A percentile compares a stretch with the other conserved stretches of the same genome.
phyloP scores from a whole-genome alignment of 2,888 invertebrate species.

The Tanypteryx hageni region DNA sequence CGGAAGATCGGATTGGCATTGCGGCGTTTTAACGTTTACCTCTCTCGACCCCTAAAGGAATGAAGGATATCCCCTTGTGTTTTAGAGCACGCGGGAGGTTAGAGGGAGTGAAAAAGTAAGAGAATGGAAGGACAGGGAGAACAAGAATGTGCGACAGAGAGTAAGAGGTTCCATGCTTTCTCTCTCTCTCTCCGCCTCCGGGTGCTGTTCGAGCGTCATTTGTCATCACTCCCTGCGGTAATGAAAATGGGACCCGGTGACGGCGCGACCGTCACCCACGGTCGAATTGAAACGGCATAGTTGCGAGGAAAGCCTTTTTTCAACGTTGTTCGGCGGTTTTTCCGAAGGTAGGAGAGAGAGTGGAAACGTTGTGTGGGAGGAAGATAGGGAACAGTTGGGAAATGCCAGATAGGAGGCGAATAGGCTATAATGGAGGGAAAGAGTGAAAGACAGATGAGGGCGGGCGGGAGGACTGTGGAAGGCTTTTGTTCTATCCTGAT shows the following conservation, averaged over 20 bases:
- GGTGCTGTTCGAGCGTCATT: constrained; percentile 33
- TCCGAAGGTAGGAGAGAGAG: not conserved
- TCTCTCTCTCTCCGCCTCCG: not conserved
- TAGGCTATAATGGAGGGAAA: not conserved
- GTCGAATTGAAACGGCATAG: constrained; percentile 42
- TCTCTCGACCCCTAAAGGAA: not conserved
- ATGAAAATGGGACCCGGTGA: constrained; percentile 54
- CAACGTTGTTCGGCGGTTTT: no score
- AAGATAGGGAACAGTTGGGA: not conserved
- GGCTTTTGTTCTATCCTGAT: not conserved
- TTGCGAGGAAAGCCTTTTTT: constrained; percentile 33
- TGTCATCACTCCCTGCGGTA: constrained; percentile 43
- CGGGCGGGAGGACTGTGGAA: not conserved
- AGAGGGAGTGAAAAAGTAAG: not conserved
- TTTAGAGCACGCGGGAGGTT: not conserved
- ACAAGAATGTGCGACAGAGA: not conserved
- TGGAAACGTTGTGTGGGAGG: not conserved
- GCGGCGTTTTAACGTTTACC: not conserved
- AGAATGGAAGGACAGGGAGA: not conserved
- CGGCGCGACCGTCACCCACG: not conserved
- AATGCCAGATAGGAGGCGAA: not conserved
- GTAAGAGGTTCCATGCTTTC: no score
- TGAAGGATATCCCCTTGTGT: not conserved
- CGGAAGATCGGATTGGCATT: not conserved
- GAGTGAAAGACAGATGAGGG: not conserved